These are phyloP conservation scores for Festucalex cinctus DNA, from an alignment of 2,113 vertebrate genomes.

Conservation along the genomic window DNA sequence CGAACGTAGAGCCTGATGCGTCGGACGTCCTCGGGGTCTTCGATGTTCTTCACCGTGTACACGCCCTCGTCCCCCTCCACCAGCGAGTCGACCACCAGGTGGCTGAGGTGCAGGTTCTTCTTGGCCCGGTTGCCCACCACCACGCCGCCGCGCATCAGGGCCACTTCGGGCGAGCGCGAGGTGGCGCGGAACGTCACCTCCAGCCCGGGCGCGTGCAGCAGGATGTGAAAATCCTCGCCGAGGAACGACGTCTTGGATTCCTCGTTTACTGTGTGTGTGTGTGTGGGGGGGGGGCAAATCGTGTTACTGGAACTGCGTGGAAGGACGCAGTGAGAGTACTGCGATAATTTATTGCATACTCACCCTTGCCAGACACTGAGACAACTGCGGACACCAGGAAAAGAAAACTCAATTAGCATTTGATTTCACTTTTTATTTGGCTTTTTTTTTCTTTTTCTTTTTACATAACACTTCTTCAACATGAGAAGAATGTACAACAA, in stretches of 20 bases:
- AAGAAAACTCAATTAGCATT: neutral
- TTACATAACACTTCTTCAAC: too few relatives aligned
- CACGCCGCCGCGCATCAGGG: conserved; percentile 47
- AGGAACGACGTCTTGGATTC: conserved; percentile 47
- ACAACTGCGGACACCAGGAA: conserved; percentile 44
- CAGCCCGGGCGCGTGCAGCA: conserved; percentile 16
- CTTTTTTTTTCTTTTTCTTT: too few relatives aligned
- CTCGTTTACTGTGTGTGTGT: conserved; percentile 18
- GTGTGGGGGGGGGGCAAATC: neutral
- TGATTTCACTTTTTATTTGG: neutral
- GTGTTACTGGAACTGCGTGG: neutral
- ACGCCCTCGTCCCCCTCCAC: conserved; percentile 66
- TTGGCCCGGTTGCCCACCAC: conserved; percentile 42
- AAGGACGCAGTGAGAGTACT: neutral
- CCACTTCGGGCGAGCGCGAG: conserved; percentile 9
- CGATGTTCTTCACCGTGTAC: conserved; percentile 61
- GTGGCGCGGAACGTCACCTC: conserved; percentile 54
- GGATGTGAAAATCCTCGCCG: conserved; percentile 69
- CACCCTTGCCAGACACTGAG: conserved; percentile 59
- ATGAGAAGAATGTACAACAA: neutral
- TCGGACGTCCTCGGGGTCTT: conserved; percentile 31
- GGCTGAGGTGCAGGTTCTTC: conserved; percentile 43
- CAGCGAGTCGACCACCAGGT: conserved; percentile 63
- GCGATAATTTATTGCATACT: conserved; percentile 9
- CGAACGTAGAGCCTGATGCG: conserved; percentile 56